Evolutionary conservation across 2,888 invertebrate species (phyloP).

Genomic region (Paralinhomoeus sp.): DNA sequence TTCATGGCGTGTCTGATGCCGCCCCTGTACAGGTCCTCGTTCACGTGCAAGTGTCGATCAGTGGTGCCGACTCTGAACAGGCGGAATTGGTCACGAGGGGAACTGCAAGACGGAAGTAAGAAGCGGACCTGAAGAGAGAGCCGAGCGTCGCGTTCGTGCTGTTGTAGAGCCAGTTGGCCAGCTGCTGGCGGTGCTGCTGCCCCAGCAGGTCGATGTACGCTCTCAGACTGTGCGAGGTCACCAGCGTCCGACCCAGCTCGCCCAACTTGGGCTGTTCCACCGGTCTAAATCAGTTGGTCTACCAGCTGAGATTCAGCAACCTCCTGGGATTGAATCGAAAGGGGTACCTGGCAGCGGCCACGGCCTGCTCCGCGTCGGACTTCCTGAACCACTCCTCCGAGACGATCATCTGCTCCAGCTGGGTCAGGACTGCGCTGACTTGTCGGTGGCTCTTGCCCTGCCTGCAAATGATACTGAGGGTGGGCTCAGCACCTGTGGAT

Average conservation of each 20-base stretch:
- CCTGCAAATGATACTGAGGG: too few species aligned
- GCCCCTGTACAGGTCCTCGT: slow-evolving; percentile 2
- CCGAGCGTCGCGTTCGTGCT: slow-evolving; percentile 8
- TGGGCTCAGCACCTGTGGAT: too few species aligned
- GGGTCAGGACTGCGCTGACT: slow-evolving; percentile 3
- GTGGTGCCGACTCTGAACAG: background rate
- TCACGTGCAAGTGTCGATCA: background rate
- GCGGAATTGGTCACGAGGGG: background rate
- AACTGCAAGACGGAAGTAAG: background rate
- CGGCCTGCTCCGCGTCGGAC: background rate
- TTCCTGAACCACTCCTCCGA: slow-evolving; percentile 11
- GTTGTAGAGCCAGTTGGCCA: slow-evolving; percentile 15
- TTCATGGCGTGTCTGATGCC: background rate
- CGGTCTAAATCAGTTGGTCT: too few species aligned
- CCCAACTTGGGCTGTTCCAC: slow-evolving; percentile 9
- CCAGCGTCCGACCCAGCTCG: slow-evolving; percentile 14
- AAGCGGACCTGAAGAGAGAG: slow-evolving; percentile 6
- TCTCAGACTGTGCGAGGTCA: slow-evolving; percentile 11
- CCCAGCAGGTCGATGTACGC: slow-evolving; percentile 16
- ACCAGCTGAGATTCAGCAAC: too few species aligned
- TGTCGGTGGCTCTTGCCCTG: too few species aligned
- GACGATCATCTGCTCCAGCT: slow-evolving; percentile 13
- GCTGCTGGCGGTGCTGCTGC: slow-evolving; percentile 13
- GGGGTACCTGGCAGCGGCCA: background rate
- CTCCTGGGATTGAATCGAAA: too few species aligned